Evolutionary conservation across 2,113 vertebrate species (phyloP).

Genomic region (Bucco capensis): DNA sequence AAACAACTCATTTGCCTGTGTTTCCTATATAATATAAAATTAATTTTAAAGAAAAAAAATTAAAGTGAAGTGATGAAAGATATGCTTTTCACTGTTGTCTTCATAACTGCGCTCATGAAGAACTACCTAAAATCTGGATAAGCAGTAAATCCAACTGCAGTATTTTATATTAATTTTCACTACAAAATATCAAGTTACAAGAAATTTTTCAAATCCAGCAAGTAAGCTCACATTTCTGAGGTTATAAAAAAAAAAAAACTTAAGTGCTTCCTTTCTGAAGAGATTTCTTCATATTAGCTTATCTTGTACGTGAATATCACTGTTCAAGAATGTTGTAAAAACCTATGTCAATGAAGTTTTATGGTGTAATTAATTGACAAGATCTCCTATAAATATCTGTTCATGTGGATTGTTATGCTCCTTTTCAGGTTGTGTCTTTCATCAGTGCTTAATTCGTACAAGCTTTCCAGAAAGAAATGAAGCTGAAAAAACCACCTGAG

Average conservation of each 20-base stretch:
- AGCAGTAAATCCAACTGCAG: not conserved
- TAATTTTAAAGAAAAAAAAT: not conserved
- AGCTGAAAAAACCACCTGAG: not conserved
- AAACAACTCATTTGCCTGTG: not conserved
- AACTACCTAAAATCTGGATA: not conserved
- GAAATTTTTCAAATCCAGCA: not conserved
- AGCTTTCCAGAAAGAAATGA: slow-evolving; percentile 44
- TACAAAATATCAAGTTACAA: not conserved
- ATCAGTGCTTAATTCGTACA: not conserved
- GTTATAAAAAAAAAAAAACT: no score
- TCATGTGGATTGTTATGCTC: not conserved
- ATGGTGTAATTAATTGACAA: slow-evolving; percentile 20
- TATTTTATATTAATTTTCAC: not conserved
- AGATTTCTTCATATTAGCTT: not conserved
- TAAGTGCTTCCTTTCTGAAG: not conserved
- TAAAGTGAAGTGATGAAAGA: not conserved
- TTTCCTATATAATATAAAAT: not conserved
- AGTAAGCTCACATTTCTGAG: slow-evolving; percentile 16
- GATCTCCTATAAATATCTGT: slow-evolving; percentile 23
- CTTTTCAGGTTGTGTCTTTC: not conserved
- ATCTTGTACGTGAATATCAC: not conserved
- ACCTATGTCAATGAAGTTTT: not conserved
- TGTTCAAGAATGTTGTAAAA: not conserved
- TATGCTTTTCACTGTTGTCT: not conserved
- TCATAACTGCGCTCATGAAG: not conserved